Evolutionary conservation across 2,113 vertebrate genomes (phyloP).

Genomic region (Ariopsis seemanni): DNA sequence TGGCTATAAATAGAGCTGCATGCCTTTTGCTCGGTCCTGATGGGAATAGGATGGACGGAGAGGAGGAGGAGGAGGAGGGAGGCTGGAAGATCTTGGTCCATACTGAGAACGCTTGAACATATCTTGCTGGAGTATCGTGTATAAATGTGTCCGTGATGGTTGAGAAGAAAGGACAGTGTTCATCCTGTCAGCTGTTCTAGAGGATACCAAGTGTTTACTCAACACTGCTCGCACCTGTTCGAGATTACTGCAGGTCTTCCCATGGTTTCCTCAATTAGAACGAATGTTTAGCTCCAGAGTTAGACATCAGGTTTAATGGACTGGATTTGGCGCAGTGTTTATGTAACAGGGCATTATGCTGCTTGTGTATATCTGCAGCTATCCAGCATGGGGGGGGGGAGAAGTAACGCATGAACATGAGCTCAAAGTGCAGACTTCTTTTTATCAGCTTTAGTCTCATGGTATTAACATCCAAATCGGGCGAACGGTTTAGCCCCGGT

Average conservation of each 20-base stretch:
- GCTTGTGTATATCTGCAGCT: neutral
- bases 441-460: neutral
- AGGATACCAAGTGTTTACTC: neutral
- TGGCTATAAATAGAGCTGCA: conserved; percentile 73
- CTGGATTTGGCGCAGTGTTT: conserved; percentile 22
- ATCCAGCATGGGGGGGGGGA: neutral
- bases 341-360: conserved; percentile 1
- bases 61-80: conserved; percentile 46
- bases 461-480: neutral
- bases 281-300: neutral
- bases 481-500: neutral
- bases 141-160: neutral
- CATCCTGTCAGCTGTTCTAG: no score
- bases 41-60: conserved; percentile 48
- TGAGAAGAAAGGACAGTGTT: neutral
- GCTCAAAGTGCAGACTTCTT: neutral
- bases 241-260: neutral
- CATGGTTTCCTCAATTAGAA: no score
- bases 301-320: neutral
- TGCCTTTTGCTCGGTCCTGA: conserved; percentile 69
- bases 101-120: conserved; percentile 63
- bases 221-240: conserved; percentile 9
- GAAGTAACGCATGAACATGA: no score
- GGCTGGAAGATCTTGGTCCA: conserved; percentile 58
- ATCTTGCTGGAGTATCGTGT: conserved; percentile 38